Evolutionary conservation across 2,888 invertebrate species (phyloP).

Genomic region (Calliphora vomitoria): DNA sequence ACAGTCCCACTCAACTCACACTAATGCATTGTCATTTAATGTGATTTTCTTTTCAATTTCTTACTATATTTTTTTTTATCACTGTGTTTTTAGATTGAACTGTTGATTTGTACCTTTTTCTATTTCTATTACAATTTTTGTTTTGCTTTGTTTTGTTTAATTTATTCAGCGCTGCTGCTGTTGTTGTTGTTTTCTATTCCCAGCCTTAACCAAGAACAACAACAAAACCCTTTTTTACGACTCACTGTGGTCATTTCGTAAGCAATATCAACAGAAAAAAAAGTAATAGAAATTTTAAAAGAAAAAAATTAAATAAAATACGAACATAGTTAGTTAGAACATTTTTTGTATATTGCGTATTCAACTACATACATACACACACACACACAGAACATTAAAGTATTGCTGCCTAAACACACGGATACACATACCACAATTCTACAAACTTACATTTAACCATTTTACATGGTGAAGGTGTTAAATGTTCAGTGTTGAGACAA

Average conservation of each 20-base stretch:
- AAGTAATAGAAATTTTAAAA: constrained; percentile 12
- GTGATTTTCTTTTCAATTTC: neutral
- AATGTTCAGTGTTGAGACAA: constrained; percentile 56
- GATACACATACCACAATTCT: neutral
- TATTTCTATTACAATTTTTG: neutral
- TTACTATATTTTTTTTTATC: neutral
- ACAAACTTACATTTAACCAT: constrained; percentile 21
- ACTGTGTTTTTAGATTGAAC: constrained; percentile 14
- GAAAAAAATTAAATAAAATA: neutral
- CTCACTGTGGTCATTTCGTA: constrained; percentile 61
- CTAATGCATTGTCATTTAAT: neutral
- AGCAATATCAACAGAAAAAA: constrained; percentile 11
- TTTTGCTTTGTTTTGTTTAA: neutral
- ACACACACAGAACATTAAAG: neutral
- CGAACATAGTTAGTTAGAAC: neutral
- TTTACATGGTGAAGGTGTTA: constrained; percentile 66
- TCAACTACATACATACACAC: neutral
- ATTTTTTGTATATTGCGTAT: constrained; percentile 21
- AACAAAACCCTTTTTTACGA: constrained; percentile 49
- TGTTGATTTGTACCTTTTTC: constrained; percentile 35
- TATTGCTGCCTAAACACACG: neutral
- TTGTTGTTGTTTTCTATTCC: constrained; percentile 35
- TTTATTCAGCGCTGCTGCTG: constrained; percentile 30
- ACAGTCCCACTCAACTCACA: neutral
- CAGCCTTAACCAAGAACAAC: constrained; percentile 16